These are phyloP conservation scores for Hippasteria phrygiana DNA, from an alignment of 53 echinoderm and acorn worm species.

Conservation along the genomic window DNA sequence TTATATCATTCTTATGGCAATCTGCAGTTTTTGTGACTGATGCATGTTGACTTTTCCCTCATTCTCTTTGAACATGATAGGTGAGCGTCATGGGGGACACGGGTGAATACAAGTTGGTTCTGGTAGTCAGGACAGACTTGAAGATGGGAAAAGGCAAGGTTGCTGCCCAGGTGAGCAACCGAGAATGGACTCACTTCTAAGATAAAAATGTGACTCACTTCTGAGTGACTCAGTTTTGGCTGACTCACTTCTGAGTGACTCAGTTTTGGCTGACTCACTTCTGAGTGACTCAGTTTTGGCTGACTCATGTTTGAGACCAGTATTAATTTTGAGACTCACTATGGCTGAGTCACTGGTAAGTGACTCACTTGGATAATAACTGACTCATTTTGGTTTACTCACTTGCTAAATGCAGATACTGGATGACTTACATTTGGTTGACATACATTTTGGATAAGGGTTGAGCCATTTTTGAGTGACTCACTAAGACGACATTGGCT, in stretches of 20 bases:
- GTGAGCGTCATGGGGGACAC: constrained; percentile 76
- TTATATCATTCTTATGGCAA: not conserved
- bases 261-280: not conserved
- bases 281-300: not conserved
- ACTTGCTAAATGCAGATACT: too few relatives aligned
- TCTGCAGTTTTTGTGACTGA: not conserved
- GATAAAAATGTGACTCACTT: not conserved
- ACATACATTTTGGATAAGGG: too few relatives aligned
- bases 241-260: constrained; percentile 3
- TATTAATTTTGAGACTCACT: too few relatives aligned
- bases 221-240: not conserved
- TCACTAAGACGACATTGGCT: too few relatives aligned
- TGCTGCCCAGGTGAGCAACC: constrained; percentile 90
- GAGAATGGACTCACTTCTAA: not conserved
- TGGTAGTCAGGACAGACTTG: constrained; percentile 92
- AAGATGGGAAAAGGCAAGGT: constrained; percentile 99
- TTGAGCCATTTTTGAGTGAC: too few relatives aligned
- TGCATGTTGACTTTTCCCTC: too few relatives aligned
- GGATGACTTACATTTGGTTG: too few relatives aligned
- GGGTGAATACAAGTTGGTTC: constrained; percentile 90
- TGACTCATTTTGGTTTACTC: too few relatives aligned
- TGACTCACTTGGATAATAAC: too few relatives aligned
- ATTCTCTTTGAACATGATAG: too few relatives aligned
- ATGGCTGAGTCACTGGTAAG: too few relatives aligned
- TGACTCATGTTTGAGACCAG: not conserved